A percentile compares a stretch with the other conserved stretches of the same genome.
phyloP scores from a whole-genome alignment of 2,797 vertebrate genomes.

The Poeciliopsis infans region DNA sequence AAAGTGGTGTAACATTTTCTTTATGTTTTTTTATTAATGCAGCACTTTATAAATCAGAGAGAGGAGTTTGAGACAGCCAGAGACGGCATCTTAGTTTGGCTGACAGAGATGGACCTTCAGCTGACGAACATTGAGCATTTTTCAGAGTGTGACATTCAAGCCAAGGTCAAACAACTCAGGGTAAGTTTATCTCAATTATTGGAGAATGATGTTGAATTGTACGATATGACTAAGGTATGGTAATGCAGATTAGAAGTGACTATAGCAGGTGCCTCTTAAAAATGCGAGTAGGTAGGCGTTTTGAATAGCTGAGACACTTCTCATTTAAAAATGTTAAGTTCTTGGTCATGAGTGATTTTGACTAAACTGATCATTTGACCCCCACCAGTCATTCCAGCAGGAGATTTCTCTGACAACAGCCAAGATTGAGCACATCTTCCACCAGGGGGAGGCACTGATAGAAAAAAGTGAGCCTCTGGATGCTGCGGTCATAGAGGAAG shows the following conservation, averaged over 20 bases:
- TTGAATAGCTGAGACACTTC: neutral
- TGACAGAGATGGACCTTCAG: conserved; percentile 99
- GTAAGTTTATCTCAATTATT: conserved; percentile 67
- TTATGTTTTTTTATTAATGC: conserved; percentile 16
- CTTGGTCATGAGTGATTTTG: neutral
- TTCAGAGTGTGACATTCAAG: conserved; percentile 97
- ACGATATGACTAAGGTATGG: neutral
- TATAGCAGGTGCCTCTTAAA: neutral
- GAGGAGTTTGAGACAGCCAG: conserved; percentile 97
- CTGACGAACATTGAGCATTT: conserved; percentile 99
- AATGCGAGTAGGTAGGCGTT: neutral
- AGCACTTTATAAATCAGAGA: conserved; percentile 97
- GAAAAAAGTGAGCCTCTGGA: conserved; percentile 96
- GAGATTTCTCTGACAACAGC: conserved; percentile 92
- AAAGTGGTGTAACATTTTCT: conserved; percentile 12
- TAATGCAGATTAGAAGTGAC: neutral
- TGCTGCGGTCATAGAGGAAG: conserved; percentile 94
- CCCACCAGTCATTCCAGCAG: conserved; percentile 92
- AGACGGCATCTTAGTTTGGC: conserved; percentile 94
- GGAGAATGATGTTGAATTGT: neutral
- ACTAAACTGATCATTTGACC: neutral
- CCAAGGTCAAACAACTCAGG: conserved; percentile 97
- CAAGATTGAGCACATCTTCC: conserved; percentile 93
- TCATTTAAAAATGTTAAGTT: neutral
- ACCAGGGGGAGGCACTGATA: conserved; percentile 91